Evolutionary conservation across 2,888 invertebrate genomes (phyloP).

Genomic region (Lumbricus terrestris): DNA sequence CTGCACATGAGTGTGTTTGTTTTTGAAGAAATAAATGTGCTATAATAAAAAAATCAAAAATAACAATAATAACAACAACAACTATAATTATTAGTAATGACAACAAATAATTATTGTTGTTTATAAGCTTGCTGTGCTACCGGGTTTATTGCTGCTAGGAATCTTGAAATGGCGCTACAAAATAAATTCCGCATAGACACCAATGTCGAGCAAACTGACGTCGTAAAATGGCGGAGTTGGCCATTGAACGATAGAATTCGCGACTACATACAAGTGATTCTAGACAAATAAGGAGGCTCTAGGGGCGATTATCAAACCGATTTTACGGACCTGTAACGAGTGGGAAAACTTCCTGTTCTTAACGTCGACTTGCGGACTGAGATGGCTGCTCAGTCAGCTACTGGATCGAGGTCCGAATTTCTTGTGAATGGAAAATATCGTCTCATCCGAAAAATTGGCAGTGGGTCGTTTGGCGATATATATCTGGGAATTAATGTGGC

Average conservation of each 20-base stretch:
- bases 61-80: no score
- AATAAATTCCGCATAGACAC: background rate
- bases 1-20: no score
- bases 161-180: background rate
- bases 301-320: background rate
- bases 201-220: background rate
- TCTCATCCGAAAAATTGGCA: constrained; percentile 58
- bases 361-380: background rate
- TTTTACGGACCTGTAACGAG: background rate
- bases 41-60: no score
- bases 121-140: no score
- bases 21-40: no score
- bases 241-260: background rate
- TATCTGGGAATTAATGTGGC: constrained; percentile 57
- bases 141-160: background rate
- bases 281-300: background rate
- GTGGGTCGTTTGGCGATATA: constrained; percentile 59
- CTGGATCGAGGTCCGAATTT: constrained; percentile 51
- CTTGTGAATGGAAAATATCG: constrained; percentile 57
- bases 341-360: background rate
- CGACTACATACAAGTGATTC: background rate
- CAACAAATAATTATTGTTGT: no score
- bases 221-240: background rate
- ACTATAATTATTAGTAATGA: no score
- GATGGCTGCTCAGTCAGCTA: background rate